Evolutionary conservation across 2,888 invertebrate species (phyloP), one percentile per base, ranked within the genome.

Genomic region (Andrena haemorrhoa): DNA sequence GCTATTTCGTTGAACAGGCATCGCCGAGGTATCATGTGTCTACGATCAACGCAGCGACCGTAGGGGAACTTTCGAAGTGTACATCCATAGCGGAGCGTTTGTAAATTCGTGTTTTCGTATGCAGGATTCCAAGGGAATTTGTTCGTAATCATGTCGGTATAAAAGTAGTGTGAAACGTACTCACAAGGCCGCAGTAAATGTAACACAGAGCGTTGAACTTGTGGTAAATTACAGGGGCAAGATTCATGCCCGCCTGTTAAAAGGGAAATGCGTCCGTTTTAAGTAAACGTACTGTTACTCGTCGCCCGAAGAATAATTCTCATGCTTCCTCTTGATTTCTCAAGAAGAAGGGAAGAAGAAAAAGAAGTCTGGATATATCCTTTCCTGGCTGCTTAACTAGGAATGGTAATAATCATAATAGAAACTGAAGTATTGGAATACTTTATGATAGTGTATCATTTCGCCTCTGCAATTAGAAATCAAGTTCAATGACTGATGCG

Each of bases 161-260:
- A 31, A 49, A 73, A 35, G 41, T 35, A 35, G 23, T 16, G 8
- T n/a, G 20, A 60, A 31, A 26, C 10, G 35, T 26, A 12, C 49
- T 49, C 47, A 26, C n/a, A n/a, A 41, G 53, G 49, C 29, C 10
- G 20, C 51, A n/a, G 16, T 66, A 51, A 26, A 51, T 26, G 35
- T 51, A 68, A 61, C 33, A 41, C 12, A 41, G 7, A 33, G 20
- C 29, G 33, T 61, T 75, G 56, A 70, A 75, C 41, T 63, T 75
- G 75, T 63, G 70, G 70, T 75, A 56, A 63, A 70, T 64, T 33
- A 56, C 41, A 64, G 49, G 47, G 56, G 23, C 51, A 60, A 8
- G 51, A 49, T 60, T 64, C 16, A 16, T 16, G 41, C 41, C 41
- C 12, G 3, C 0, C 41, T 41, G 12, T 41, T 41, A 16, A 41